Percentiles rank a stretch among this genome's conserved stretches.
These are phyloP conservation scores for Pseudopodoces humilis DNA, from an alignment of 2,113 vertebrate genomes.

Conservation along the genomic window DNA sequence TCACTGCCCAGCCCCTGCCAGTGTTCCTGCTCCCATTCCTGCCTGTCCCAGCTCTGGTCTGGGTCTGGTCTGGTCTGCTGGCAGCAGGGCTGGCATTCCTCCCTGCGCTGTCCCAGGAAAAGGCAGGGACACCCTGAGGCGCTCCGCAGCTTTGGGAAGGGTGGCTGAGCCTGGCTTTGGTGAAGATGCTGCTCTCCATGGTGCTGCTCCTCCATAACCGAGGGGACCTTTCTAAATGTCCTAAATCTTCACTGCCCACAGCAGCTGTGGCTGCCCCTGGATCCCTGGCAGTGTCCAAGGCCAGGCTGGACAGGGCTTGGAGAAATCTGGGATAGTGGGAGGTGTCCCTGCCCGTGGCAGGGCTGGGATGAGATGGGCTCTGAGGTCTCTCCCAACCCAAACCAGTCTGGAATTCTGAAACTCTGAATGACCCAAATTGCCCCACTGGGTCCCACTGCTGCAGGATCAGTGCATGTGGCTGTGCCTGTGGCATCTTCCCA, in stretches of 20 bases:
- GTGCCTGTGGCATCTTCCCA: neutral
- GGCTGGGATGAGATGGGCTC: fast-evolving
- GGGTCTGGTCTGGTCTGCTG: too few relatives aligned
- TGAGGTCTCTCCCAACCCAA: neutral
- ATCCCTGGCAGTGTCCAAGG: neutral
- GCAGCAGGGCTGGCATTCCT: neutral
- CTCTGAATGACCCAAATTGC: too few relatives aligned
- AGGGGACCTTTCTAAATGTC: fast-evolving
- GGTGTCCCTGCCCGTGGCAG: neutral
- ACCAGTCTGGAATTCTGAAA: neutral
- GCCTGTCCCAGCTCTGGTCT: too few relatives aligned
- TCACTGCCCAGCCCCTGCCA: neutral
- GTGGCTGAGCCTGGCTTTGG: fast-evolving
- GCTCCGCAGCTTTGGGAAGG: neutral
- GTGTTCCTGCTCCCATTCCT: neutral
- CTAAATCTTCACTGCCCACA: fast-evolving
- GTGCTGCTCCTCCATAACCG: fast-evolving
- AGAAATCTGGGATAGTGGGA: neutral
- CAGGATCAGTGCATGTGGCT: fast-evolving
- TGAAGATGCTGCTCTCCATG: neutral
- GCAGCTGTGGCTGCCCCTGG: neutral
- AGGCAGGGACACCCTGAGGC: neutral
- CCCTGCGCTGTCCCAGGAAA: neutral
- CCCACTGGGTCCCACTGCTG: fast-evolving
- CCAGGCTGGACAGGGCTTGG: neutral